Conservation (phyloP, 2,113 vertebrate genomes). For the Pitta sordida region DNA sequence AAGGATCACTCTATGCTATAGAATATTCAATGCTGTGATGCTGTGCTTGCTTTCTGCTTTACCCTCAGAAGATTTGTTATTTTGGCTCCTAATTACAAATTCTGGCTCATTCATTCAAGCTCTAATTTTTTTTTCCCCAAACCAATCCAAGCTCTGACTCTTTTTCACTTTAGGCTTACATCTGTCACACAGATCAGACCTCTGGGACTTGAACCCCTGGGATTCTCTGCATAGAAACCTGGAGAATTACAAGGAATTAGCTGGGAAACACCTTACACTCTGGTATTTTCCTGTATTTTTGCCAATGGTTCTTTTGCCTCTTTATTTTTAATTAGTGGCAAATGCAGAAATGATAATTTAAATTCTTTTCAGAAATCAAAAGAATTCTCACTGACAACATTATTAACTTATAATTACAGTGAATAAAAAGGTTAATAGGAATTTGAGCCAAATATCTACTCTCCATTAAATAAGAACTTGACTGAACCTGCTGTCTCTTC, state of each 20-base stretch:
- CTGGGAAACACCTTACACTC: not conserved
- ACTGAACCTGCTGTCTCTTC: constrained; percentile 29
- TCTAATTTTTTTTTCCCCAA: not conserved
- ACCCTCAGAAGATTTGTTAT: not conserved
- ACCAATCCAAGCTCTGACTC: not conserved
- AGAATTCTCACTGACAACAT: constrained; percentile 47
- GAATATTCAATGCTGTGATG: rapidly evolving
- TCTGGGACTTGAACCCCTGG: not conserved
- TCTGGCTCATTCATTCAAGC: not conserved
- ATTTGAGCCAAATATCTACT: constrained; percentile 52
- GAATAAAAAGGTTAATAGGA: constrained; percentile 45
- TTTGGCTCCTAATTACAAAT: not conserved
- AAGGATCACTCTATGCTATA: not conserved
- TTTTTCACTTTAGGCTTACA: not conserved
- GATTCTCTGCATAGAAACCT: not conserved
- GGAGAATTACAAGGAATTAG: not conserved
- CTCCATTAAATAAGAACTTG: constrained; percentile 39
- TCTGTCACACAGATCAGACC: not conserved
- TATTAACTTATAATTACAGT: constrained; percentile 53
- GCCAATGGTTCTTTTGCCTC: not conserved
- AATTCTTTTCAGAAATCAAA: constrained; percentile 61
- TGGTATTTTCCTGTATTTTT: constrained; percentile 9
- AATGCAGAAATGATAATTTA: constrained; percentile 54
- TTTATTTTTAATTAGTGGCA: constrained; percentile 49
- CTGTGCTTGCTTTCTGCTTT: not conserved